These are phyloP conservation scores for Emydocephalus ijimae DNA, from an alignment of 2,113 vertebrate species.

Conservation along the genomic window DNA sequence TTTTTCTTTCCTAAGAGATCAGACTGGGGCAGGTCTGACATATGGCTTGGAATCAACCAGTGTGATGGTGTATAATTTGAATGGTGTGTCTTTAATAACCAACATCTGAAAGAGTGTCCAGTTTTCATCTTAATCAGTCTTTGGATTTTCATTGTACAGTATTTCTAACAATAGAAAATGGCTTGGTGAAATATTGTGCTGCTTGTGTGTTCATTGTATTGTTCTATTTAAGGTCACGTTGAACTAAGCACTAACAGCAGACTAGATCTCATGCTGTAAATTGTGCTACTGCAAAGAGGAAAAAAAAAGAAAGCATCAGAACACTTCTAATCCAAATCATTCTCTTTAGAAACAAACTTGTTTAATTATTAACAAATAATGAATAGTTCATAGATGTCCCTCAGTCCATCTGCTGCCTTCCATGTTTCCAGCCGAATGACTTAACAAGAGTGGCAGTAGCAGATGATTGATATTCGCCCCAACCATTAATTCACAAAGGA, in stretches of 20 bases:
- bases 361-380: slow-evolving; percentile 11
- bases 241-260: not conserved
- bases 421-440: slow-evolving; percentile 4
- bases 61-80: too few species aligned
- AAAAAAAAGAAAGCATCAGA: not conserved
- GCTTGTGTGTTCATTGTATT: not conserved
- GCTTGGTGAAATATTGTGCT: not conserved
- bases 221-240: not conserved
- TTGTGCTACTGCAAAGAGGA: not conserved
- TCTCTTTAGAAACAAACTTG: not conserved
- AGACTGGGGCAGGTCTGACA: not conserved
- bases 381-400: not conserved
- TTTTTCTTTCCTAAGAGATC: not conserved
- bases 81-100: not conserved
- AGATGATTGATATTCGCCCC: not conserved
- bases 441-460: not conserved
- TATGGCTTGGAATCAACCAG: not conserved
- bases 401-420: not conserved
- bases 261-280: not conserved
- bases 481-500: not conserved
- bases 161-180: not conserved
- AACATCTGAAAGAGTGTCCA: not conserved
- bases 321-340: not conserved
- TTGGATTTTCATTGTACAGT: not conserved
- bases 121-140: not conserved